These are phyloP conservation scores for Aplocera efformata DNA, from an alignment of 2,888 invertebrate species.

Conservation along the genomic window DNA sequence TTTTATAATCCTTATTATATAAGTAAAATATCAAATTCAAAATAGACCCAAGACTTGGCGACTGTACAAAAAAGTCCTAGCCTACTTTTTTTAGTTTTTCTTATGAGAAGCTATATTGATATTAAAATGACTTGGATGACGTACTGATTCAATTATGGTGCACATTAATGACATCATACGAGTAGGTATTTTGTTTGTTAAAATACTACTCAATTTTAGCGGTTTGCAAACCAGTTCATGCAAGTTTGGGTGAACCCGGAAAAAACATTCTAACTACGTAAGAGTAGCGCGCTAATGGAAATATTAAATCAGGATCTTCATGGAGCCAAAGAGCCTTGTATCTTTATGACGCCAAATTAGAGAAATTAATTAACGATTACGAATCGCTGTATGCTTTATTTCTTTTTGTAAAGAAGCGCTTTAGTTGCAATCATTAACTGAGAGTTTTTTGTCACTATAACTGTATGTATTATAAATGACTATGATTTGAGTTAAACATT, in stretches of 20 bases:
- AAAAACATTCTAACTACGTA: slow-evolving; percentile 13
- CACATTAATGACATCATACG: slow-evolving; percentile 5
- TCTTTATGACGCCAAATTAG: slow-evolving; percentile 21
- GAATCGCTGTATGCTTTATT: slow-evolving; percentile 14
- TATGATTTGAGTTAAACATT: too few species aligned
- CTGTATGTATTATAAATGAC: too few species aligned
- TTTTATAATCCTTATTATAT: too few species aligned
- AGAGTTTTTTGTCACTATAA: too few species aligned
- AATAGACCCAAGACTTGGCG: too few species aligned
- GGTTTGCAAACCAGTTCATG: slow-evolving; percentile 14
- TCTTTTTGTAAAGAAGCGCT: slow-evolving; percentile 8
- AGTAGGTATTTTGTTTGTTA: slow-evolving; percentile 8
- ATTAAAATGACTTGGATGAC: too few species aligned
- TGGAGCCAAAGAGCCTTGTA: slow-evolving; percentile 8
- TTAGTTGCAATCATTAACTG: slow-evolving; percentile 3
- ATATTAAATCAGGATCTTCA: slow-evolving; percentile 19
- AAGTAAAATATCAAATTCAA: too few species aligned
- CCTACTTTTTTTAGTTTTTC: too few species aligned
- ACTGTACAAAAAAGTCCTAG: too few species aligned
- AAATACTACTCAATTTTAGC: slow-evolving; percentile 16
- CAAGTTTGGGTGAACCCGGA: slow-evolving; percentile 10
- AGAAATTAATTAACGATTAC: slow-evolving; percentile 24
- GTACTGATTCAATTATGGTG: too few species aligned
- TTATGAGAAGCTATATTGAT: too few species aligned
- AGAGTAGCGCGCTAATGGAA: slow-evolving; percentile 17